Percentiles rank a stretch among this genome's conserved stretches.
Conservation (phyloP, 2,888 invertebrate genomes). For the Protophormia terraenovae region DNA sequence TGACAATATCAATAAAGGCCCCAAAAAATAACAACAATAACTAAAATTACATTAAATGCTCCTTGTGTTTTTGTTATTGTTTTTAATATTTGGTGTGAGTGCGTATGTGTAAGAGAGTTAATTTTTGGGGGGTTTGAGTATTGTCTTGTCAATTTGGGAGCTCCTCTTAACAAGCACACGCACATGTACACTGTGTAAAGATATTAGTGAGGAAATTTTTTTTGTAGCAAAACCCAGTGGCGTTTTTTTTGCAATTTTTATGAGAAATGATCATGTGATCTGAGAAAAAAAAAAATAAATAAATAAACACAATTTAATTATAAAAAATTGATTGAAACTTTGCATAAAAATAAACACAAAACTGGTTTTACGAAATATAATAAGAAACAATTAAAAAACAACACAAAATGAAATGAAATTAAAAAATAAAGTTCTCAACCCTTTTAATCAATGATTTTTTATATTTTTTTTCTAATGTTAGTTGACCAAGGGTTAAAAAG, state of each 20-base stretch:
- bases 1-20: neutral
- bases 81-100: neutral
- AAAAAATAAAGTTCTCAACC: neutral
- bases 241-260: conserved; percentile 26
- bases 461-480: too few relatives aligned
- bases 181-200: neutral
- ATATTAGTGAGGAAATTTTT: neutral
- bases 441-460: too few relatives aligned
- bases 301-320: neutral
- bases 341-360: neutral
- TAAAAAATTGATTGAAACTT: conserved; percentile 6
- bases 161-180: conserved; percentile 37
- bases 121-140: neutral
- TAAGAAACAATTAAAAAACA: neutral
- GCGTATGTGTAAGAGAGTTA: neutral
- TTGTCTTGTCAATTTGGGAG: conserved; percentile 22
- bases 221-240: conserved; percentile 11
- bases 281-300: neutral
- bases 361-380: neutral
- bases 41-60: neutral
- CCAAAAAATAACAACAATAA: neutral
- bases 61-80: neutral
- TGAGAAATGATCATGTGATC: conserved; percentile 57
- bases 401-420: neutral
- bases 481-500: too few relatives aligned